Conservation (phyloP, 2,888 invertebrate genomes). For the Marasmarcha lunaedactyla region DNA sequence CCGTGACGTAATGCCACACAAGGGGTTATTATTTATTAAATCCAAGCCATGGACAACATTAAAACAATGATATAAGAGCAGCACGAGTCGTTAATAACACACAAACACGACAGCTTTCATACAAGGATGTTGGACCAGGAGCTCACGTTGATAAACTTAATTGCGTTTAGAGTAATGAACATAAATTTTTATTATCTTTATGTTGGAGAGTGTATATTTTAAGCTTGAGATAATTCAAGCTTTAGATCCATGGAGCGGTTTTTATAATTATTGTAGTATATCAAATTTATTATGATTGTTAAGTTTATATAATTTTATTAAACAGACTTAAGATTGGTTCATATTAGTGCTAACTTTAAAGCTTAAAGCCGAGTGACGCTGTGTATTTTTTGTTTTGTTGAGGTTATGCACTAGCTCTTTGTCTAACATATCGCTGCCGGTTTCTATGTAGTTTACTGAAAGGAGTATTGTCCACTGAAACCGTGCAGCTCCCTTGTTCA, state of each 20-base stretch:
- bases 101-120: slow-evolving; percentile 44
- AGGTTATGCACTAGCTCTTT: slow-evolving; percentile 25
- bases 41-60: slow-evolving; percentile 13
- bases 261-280: too few relatives aligned
- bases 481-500: slow-evolving; percentile 13
- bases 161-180: background rate
- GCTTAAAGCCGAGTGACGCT: too few relatives aligned
- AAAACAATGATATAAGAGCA: slow-evolving; percentile 51
- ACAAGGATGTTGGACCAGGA: slow-evolving; percentile 23
- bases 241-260: too few relatives aligned
- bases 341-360: too few relatives aligned
- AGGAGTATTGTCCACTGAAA: slow-evolving; percentile 31
- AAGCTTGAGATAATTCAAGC: background rate
- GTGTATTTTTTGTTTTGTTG: too few relatives aligned
- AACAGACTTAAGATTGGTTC: too few relatives aligned
- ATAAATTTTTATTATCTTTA: background rate
- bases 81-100: slow-evolving; percentile 60
- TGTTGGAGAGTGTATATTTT: background rate
- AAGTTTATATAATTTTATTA: too few relatives aligned
- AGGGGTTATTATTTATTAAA: slow-evolving; percentile 38
- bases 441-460: slow-evolving; percentile 33
- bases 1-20: slow-evolving; percentile 33
- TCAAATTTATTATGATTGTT: too few relatives aligned
- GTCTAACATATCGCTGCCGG: slow-evolving; percentile 19
- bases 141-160: slow-evolving; percentile 10